Conservation (phyloP, 2,113 vertebrate genomes). For the Egretta garzetta region DNA sequence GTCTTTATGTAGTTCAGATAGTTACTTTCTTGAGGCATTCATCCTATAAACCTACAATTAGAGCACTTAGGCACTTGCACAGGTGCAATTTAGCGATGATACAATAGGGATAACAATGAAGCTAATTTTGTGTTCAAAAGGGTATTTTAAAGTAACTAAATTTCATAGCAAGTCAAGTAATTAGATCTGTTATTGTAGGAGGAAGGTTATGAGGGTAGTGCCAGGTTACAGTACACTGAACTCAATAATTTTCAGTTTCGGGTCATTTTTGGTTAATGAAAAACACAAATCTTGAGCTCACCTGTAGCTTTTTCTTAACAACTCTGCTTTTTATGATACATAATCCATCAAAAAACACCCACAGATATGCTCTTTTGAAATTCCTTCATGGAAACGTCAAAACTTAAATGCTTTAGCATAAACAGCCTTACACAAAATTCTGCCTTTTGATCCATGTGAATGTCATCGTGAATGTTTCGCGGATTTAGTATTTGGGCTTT, state of each 20-base stretch:
- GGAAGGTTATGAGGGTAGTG: neutral
- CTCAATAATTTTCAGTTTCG: constrained; percentile 22
- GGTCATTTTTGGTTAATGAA: constrained; percentile 44
- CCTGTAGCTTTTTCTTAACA: neutral
- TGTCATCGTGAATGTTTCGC: neutral
- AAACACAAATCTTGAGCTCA: neutral
- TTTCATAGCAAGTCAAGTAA: neutral
- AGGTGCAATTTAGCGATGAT: neutral
- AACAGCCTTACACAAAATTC: neutral
- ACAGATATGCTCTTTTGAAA: neutral
- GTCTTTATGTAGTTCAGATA: neutral
- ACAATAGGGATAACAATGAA: neutral
- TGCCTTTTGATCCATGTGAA: neutral
- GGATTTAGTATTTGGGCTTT: neutral
- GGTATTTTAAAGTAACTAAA: neutral
- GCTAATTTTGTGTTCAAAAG: neutral
- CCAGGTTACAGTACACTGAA: constrained; percentile 27
- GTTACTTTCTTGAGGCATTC: neutral
- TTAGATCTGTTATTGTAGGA: neutral
- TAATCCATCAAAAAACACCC: neutral
- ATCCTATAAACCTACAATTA: neutral
- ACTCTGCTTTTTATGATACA: neutral
- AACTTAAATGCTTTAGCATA: neutral
- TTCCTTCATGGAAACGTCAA: neutral
- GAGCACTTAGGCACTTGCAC: neutral